phyloP scores from a whole-genome alignment of 1,140 invertebrate species.

The Eriosoma lanigerum region DNA sequence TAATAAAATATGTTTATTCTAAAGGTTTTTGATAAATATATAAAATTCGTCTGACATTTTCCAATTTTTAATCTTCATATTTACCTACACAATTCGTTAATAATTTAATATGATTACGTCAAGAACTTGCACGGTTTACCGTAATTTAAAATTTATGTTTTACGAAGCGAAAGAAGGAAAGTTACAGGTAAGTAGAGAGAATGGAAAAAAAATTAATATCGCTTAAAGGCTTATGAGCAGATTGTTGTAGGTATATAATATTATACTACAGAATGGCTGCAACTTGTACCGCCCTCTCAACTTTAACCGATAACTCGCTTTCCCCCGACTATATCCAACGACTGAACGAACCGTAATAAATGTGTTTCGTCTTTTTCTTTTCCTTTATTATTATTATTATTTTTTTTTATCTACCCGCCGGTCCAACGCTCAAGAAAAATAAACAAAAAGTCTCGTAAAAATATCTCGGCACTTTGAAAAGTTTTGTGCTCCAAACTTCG shows the following conservation, averaged over 20 bases:
- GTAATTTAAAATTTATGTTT: background rate
- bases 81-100: background rate
- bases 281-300: too few species aligned
- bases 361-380: too few species aligned
- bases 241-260: background rate
- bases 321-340: background rate
- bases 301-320: background rate
- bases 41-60: too few species aligned
- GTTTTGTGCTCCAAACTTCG: conserved; percentile 24
- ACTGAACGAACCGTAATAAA: background rate
- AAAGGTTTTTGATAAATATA: too few species aligned
- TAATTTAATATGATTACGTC: conserved; percentile 7
- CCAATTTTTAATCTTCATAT: too few species aligned
- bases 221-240: background rate
- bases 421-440: conserved; percentile 6
- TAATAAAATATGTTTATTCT: too few species aligned
- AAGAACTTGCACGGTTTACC: background rate
- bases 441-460: conserved; percentile 6
- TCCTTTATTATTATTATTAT: background rate
- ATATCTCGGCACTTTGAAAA: background rate
- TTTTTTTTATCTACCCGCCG: conserved; percentile 3
- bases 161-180: too few species aligned
- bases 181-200: too few species aligned
- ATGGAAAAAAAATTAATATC: too few species aligned
- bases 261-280: background rate